Conservation (phyloP, 1,140 invertebrate genomes). For the Acromyrmex heyeri region DNA sequence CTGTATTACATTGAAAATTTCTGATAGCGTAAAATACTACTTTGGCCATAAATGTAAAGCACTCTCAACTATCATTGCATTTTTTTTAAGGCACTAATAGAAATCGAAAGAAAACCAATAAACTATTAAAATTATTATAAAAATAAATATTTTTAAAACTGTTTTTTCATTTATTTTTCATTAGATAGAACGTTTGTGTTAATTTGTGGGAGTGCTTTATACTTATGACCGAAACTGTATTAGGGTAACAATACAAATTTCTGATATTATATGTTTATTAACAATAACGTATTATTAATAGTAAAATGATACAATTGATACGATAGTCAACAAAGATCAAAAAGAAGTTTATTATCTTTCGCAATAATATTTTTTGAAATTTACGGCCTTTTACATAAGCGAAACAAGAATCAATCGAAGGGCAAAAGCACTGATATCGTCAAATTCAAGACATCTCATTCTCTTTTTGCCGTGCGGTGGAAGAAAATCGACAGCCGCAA, state of each 20-base stretch:
- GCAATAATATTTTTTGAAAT: not conserved
- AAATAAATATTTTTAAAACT: no score
- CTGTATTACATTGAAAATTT: not conserved
- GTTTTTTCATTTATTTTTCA: no score
- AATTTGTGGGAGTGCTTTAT: not conserved
- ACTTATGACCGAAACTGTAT: not conserved
- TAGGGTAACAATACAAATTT: not conserved
- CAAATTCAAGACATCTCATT: conserved; percentile 16
- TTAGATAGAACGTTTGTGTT: no score
- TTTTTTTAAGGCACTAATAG: no score
- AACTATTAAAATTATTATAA: no score
- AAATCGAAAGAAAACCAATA: no score
- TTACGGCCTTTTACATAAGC: not conserved
- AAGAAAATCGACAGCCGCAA: conserved; percentile 41
- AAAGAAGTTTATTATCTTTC: not conserved
- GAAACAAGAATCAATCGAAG: not conserved
- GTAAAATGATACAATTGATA: not conserved
- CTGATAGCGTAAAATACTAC: no score
- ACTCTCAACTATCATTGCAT: no score
- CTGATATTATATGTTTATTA: not conserved
- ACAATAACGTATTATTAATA: not conserved
- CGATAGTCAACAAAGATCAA: not conserved
- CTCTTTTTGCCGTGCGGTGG: conserved; percentile 7
- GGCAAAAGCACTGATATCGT: not conserved
- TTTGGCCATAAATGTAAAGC: no score